Conservation (phyloP, 2,888 invertebrate genomes). For the Heterodera filipjevi region DNA sequence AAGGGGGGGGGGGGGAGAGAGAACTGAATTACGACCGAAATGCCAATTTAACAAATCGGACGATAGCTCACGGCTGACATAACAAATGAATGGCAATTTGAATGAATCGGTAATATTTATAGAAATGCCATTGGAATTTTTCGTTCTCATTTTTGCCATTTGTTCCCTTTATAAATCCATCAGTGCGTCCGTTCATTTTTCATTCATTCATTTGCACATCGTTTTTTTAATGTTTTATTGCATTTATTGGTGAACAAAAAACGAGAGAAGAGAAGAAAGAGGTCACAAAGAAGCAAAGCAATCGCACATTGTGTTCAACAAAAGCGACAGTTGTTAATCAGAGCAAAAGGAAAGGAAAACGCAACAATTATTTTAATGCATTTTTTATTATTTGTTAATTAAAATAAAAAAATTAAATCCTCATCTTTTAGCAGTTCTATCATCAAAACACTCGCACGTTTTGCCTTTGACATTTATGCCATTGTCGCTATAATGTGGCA, state of each 20-base stretch:
- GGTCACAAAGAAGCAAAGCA: neutral
- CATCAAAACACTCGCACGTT: too few species aligned
- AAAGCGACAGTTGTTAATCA: neutral
- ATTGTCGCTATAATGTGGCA: too few species aligned
- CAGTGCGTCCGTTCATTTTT: neutral
- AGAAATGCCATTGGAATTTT: neutral
- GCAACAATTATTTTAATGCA: neutral
- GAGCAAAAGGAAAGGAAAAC: neutral
- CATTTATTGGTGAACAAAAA: slow-evolving; percentile 4
- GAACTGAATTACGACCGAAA: too few species aligned
- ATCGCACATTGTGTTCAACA: neutral
- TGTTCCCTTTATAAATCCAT: neutral
- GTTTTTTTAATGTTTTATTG: slow-evolving; percentile 1
- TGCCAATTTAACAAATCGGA: too few species aligned
- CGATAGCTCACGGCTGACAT: neutral
- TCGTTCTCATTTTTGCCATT: neutral
- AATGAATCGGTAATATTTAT: neutral
- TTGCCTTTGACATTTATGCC: too few species aligned
- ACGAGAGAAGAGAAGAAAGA: neutral
- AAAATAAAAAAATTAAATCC: neutral
- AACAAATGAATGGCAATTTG: neutral
- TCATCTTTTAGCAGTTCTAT: too few species aligned
- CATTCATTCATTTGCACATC: neutral
- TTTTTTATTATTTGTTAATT: neutral
- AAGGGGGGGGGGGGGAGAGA: too few species aligned